Base-by-base conservation (phyloP, 2,113 vertebrate species). In the Phyllopteryx taeniolatus region DNA sequence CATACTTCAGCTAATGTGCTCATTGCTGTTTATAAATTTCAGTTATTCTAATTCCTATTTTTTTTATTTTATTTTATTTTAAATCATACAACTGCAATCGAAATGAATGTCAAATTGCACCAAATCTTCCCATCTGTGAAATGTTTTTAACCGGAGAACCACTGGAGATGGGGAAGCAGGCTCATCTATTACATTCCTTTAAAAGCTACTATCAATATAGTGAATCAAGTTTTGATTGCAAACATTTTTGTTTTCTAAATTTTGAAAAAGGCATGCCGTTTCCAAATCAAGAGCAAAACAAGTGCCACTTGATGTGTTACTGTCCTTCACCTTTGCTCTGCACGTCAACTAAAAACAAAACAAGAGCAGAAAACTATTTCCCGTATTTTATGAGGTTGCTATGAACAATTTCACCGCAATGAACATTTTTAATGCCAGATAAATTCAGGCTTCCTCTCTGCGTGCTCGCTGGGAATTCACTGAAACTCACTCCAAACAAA, bases 311-410 rank as follows among this genome's bases (percentile, higher is more conserved):
- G 35, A n/a, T 71, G 22, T 68, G 61, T 51, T 35, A 66, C 17
- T 71, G 60, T 51, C 35, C 87, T 90, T 91, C 85, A 90, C 87
- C 85, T 86, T 73, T n/a, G n/a, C 62, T 74, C 60, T n/a, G 70
- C 71, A 67, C 76, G 83, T 85, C 80, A 67, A 73, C 68, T 57
- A 67, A 86, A 84, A 88, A 78, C 76, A 64, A 64, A 43, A 47
- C 82, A 82, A 86, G 83, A 85, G 74, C 86, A 46, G 20, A 65
- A 65, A 22, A 43, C 2, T 7, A 88, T 88, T 88, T 85, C 87
- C 85, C 46, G 3, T 79, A 65, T 79, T 80, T 89, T 82, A 89
- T 81, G 74, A 87, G 82, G 75, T 75, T 88, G 80, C 73, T 5
- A 78, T 82, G 90, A 85, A 87, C 86, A 89, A 90, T 57, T 27